Conservation (phyloP, 2,888 invertebrate genomes). For the Steinernema carpocapsae region DNA sequence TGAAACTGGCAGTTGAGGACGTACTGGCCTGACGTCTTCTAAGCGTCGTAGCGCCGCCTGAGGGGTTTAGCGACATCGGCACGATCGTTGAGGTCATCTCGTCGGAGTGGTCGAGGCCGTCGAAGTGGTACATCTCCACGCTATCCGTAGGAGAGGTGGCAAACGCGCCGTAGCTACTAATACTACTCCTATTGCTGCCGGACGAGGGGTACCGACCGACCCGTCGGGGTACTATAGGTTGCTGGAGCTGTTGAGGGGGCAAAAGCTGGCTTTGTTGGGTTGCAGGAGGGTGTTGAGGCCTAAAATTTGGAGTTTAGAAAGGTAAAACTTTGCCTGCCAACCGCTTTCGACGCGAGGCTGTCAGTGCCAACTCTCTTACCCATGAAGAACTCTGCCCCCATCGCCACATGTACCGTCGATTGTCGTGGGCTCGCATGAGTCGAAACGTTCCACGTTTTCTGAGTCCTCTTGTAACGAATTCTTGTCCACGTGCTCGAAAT, state of each 20-base stretch:
- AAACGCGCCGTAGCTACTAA: not conserved
- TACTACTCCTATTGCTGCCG: not conserved
- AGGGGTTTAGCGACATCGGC: conserved; percentile 4
- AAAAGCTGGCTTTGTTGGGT: too few relatives aligned
- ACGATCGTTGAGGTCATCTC: not conserved
- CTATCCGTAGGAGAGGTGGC: not conserved
- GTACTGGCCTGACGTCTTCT: conserved; percentile 12
- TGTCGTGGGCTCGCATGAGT: not conserved
- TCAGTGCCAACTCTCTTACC: conserved; percentile 16
- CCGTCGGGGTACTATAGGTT: too few relatives aligned
- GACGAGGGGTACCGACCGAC: not conserved
- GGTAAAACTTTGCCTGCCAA: not conserved
- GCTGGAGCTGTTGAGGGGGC: too few relatives aligned
- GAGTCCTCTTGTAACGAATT: not conserved
- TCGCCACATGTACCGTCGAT: not conserved
- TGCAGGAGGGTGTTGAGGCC: too few relatives aligned
- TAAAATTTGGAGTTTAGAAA: too few relatives aligned
- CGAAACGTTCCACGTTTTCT: not conserved
- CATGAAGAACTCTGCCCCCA: conserved; percentile 10
- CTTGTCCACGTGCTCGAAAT: conserved; percentile 1
- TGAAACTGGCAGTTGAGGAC: conserved; percentile 19
- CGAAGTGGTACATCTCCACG: not conserved
- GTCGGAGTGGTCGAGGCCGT: not conserved
- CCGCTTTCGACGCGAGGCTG: conserved; percentile 20
- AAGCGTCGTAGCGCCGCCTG: not conserved